Evolutionary conservation across 53 echinoderm and acorn worm genomes (phyloP).

Genomic region (Paelopatides confundens): DNA sequence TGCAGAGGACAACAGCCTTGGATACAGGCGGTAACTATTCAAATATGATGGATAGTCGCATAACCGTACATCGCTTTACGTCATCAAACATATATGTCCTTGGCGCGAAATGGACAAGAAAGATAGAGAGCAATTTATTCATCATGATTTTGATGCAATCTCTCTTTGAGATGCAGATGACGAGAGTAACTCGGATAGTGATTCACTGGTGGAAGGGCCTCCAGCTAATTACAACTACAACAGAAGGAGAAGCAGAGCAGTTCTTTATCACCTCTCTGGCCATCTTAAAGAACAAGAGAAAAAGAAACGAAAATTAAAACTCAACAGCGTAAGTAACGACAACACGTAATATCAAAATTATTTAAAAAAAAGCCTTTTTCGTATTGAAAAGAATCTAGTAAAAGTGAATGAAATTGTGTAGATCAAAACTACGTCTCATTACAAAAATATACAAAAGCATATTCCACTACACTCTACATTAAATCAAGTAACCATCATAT

Average conservation of each 20-base stretch:
- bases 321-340: slow-evolving; percentile 84
- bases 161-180: slow-evolving; percentile 2
- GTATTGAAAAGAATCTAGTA: too few species aligned
- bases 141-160: background rate
- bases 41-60: background rate
- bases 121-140: too few species aligned
- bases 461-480: too few species aligned
- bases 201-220: slow-evolving; percentile 55
- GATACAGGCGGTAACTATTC: too few species aligned
- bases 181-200: slow-evolving; percentile 30
- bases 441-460: too few species aligned
- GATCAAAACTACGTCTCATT: too few species aligned
- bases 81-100: background rate
- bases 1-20: too few species aligned
- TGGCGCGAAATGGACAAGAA: background rate
- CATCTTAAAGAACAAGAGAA: slow-evolving; percentile 96
- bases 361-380: too few species aligned
- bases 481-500: too few species aligned
- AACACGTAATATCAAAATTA: too few species aligned
- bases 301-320: slow-evolving; percentile 89
- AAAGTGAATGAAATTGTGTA: too few species aligned
- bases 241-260: slow-evolving; percentile 93
- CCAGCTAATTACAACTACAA: slow-evolving; percentile 95
- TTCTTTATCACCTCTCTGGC: slow-evolving; percentile 96
- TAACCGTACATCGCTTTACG: background rate